Base-by-base conservation (phyloP, 1,140 invertebrate species). In the Magallana angulata region DNA sequence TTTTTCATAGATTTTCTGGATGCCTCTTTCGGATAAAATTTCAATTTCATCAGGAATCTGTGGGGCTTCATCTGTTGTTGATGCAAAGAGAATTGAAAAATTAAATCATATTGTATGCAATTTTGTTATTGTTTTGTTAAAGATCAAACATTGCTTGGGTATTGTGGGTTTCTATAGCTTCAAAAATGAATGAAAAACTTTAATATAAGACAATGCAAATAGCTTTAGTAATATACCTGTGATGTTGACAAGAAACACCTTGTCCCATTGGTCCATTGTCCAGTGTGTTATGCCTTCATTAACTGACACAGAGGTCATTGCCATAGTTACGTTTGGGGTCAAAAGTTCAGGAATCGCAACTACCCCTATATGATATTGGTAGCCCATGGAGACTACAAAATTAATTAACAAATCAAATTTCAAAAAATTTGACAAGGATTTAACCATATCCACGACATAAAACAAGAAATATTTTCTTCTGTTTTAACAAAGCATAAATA, bases 341-440 rank as follows among this genome's bases (percentile, higher is more conserved):
- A 57, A 14, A 57, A 9, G 56, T 57, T 58, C 18, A 9, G 81
- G 81, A n/a, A 82, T 57, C 4, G 81, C 81, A 18, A 82, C 48
- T 18, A 82, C 16, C 57, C 81, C 81, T 18, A 82, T 82, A 7
- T 82, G 80, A 57, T 82, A 82, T n/a, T 82, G 81, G 57, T 57
- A 82, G 9, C 48, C 81, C 81, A 82, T 82, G 18, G 48, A 11
- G n/a, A 82, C 48, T 82, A 56, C 12, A 82, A 82, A 3, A 24
- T n/a, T n/a, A n/a, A n/a, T n/a, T 12, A 7, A 68, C 8, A 71
- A 1, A 7, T n/a, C 14, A 16, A 62, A 12, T 1, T 62, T 62
- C 60, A 62, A 24, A 24, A 24, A 24, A 24, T 24, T 24, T 16
- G 8, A 12, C 24, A 24, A 24, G 24, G 24, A 62, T 48, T 48